Evolutionary conservation across 2,113 vertebrate genomes (phyloP), one percentile per base, ranked within the genome.

Genomic region (Alces alces): DNA sequence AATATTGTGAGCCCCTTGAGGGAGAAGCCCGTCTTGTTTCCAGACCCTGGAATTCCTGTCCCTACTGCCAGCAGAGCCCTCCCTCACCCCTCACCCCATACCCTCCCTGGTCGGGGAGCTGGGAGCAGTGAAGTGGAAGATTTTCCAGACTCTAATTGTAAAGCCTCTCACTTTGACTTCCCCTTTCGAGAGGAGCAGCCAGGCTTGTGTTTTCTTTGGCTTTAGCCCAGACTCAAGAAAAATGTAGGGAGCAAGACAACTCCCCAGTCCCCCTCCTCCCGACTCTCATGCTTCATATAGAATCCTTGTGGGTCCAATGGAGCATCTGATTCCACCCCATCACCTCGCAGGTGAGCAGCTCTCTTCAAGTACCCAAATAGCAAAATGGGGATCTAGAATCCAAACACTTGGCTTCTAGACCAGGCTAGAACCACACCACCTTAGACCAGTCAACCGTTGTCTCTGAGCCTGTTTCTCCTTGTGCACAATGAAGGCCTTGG

Each of bases 1-100:
- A 96, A 94, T 97, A 94, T 97, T 97, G 98, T 94, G 97, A 96
- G 97, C 95, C 98, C 96, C 97, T 89, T 50, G 97, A 97, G 97
- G 86, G 80, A 64, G 64, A 93, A 95, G 61, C 64, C 95, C 96
- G 89, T 91, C 66, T 96, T 95, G 88, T 90, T 97, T 96, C 96
- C 97, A 98, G 95, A 92, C 86, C 83, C 83, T 95, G 86, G 76
- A 95, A 80, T 79, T 60, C 47, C 39, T 30, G 33, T 88, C 87
- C 88, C 45, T 36, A 8, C 91, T 43, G 87, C 91, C 93, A 94
- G 57, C 82, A 88, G 90, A 52, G 25, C 5, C 33, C 25, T 3
- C 27, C 52, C n/a, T 36, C 45, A 60, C 33, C 39, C 36, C 23
- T 70, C 25, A 45, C 66, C 9, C 66, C 43, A 30, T 16, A 64